Evolutionary conservation across 2,113 vertebrate species (phyloP).

Genomic region (Pelvicachromis taeniatus): DNA sequence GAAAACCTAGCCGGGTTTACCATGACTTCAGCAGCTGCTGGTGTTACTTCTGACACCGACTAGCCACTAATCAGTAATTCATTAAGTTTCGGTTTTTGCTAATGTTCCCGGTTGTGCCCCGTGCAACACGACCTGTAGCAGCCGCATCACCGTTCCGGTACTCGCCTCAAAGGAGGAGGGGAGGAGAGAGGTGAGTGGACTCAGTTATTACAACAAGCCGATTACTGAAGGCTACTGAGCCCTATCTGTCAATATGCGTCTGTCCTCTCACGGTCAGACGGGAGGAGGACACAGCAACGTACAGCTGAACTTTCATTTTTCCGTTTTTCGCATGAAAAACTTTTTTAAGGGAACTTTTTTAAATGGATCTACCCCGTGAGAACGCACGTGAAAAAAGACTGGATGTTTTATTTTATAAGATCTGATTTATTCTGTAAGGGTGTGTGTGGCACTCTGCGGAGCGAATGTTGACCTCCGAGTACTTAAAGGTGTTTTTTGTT

Average conservation of each 20-base stretch:
- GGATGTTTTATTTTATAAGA: neutral
- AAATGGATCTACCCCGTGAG: neutral
- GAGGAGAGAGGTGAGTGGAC: slow-evolving; percentile 19
- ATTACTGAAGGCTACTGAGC: slow-evolving; percentile 64
- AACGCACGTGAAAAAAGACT: neutral
- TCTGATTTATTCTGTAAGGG: neutral
- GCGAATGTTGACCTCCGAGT: neutral
- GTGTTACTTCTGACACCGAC: neutral
- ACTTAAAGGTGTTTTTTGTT: neutral
- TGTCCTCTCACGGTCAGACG: slow-evolving; percentile 2
- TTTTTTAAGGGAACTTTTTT: slow-evolving; percentile 7
- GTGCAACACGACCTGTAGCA: slow-evolving; percentile 10
- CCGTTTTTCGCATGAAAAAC: neutral
- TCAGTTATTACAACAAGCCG: slow-evolving; percentile 65
- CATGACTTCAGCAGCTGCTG: neutral
- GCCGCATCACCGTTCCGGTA: neutral
- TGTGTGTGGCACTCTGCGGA: neutral
- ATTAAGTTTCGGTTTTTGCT: neutral
- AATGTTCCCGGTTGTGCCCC: neutral
- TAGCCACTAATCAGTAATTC: neutral
- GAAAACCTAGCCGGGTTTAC: neutral
- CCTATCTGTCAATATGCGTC: slow-evolving; percentile 28
- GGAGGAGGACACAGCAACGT: neutral
- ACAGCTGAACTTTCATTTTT: neutral
- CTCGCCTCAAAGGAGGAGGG: neutral